Evolutionary conservation across 1,140 invertebrate genomes (phyloP), one percentile per base, ranked within the genome.

Genomic region (Chymomyza costata): DNA sequence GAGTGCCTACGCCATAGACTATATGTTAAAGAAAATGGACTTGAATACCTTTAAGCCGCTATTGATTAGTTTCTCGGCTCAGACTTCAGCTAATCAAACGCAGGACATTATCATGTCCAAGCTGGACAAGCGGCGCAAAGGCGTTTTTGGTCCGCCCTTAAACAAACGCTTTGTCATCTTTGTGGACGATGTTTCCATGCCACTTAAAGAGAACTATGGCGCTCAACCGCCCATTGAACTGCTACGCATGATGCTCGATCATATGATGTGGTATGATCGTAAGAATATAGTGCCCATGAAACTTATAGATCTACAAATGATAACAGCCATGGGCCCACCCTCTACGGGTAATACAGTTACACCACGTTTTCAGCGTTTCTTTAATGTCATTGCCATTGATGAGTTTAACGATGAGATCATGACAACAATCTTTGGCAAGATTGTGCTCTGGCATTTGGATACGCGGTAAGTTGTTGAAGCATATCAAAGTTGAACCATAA

Each of bases 31-130:
- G 73, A 93, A 91, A 78, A 91, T 95, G 43, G 91, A 97, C 80
- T 90, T 91, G 1, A 89, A 90, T n/a, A 81, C 91, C 0, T 97
- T 93, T 73, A 95, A 94, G 82, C 94, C 95, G 0, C 81, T 96
- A 2, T 92, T 96, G 50, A 92, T 98, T 56, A 96, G 94, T 68
- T 98, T 98, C 86, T 97, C 96, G 0, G 95, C 95, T 0, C 95
- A 97, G 88, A 97, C 96, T 0, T 94, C 93, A 16, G 94, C 96
- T 8, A 96, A 94, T 87, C 93, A 95, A 85, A 97, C 95, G 0
- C 96, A 98, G 87, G 94, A 97, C 78, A 95, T 97, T 38, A 95
- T 99, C 38, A 97, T 98, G 95, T 92, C 91, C 10, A 97, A 97
- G 86, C 86, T 98, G 45, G 96, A 98, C 84, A 97, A 96, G 85